Evolutionary conservation across 2,113 vertebrate genomes (phyloP), one percentile per base, ranked within the genome.

Genomic region (Reinhardtius hippoglossoides): DNA sequence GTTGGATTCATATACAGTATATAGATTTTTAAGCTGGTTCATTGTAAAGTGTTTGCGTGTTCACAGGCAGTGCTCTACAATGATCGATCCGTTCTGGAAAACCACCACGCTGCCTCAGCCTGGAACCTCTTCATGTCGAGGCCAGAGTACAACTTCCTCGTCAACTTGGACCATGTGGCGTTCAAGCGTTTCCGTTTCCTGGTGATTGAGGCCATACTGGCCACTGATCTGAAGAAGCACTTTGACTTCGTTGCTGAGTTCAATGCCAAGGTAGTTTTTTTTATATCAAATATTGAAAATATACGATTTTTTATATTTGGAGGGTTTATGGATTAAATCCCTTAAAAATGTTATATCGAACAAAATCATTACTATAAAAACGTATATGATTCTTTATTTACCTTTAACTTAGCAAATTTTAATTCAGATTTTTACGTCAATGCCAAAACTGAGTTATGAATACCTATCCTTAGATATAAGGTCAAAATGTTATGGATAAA

Each of bases 131-230:
- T 99, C 93, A 96, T 99, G 96, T 99, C 98, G 0, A 91, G 95
- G 62, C 95, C 97, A 0, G 98, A 99, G 84, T 99, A 96, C 88
- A 99, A 99, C 92, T 99, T 99, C 88, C 92, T 99, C 79, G 92
- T 94, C 86, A 96, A 97, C 92, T 93, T 99, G 9, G 96, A 98
- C 84, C 97, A 99, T 0, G 95, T 97, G 89, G 98, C 98, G 86
- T 99, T 99, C 92, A 99, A 99, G 80, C 96, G 98, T 73, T 99
- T 99, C 84, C 96, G 98, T 48, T 99, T 99, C 91, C 94, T 99
- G 27, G 98, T 99, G 82, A 99, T 99, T 3, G 98, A 99, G 92
- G 98, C 98, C 56, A 98, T 99, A 77, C 93, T 99, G 80, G 98
- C 98, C 80, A 99, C 98, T 0, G 98, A 99, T 86, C 94, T 99